phyloP scores from a whole-genome alignment of 2,113 vertebrate genomes.

The Melospiza melodia region DNA sequence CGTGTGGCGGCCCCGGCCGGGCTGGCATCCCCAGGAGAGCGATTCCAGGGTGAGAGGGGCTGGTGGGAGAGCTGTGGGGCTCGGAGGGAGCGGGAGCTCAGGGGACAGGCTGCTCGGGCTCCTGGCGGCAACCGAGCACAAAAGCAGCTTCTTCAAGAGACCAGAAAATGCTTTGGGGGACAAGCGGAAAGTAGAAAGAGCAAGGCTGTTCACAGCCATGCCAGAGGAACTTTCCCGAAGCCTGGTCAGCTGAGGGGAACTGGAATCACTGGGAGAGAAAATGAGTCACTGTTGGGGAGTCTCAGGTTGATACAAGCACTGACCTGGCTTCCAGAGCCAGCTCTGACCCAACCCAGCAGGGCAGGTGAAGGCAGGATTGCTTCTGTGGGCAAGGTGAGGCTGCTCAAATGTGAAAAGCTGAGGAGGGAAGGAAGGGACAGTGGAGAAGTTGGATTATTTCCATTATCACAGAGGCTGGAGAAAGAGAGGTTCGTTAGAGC shows the following conservation, averaged over 20 bases:
- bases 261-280: neutral
- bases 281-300: neutral
- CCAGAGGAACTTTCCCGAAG: neutral
- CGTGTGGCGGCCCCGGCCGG: neutral
- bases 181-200: fast-evolving
- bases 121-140: neutral
- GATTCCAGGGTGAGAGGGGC: neutral
- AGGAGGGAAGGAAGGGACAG: neutral
- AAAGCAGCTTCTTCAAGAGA: neutral
- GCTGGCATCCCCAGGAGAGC: neutral
- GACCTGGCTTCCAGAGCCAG: neutral
- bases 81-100: neutral
- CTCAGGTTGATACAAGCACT: neutral
- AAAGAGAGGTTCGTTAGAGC: neutral
- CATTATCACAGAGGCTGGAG: neutral
- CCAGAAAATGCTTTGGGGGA: neutral
- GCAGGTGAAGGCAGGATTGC: neutral
- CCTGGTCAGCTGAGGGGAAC: neutral
- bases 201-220: neutral
- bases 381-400: neutral
- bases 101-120: neutral
- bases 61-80: neutral
- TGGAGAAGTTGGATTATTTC: neutral
- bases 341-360: neutral
- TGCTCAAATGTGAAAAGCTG: neutral